Evolutionary conservation across 2,113 vertebrate species (phyloP), one percentile per base, ranked within the genome.

Genomic region (Otocyon megalotis): DNA sequence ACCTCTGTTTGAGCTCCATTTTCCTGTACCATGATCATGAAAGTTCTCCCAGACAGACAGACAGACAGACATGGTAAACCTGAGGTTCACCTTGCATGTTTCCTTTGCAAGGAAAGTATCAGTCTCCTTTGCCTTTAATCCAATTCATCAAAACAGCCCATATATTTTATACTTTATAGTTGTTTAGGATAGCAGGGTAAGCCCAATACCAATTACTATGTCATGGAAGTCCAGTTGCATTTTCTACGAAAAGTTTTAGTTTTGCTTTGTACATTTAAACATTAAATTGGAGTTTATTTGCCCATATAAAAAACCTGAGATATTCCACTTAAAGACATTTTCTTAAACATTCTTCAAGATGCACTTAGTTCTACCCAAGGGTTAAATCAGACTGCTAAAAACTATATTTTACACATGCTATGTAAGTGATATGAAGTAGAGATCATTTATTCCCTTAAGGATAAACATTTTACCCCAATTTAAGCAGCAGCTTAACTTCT

Each of bases 201-300:
- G 26, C 35, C 50, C 26, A 95, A 50, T 74, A 88, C 20, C 50
- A 96, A 81, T 79, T 43, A 85, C 22, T 37, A 43, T 71, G 26
- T 65, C 7, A 58, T n/a, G 17, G 30, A 88, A 35, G 17, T 71
- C 63, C 53, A 62, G 62, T 35, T 72, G 15, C 62, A 14, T 76
- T 84, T 95, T 93, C 43, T 93, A 87, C 3, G 11, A 32, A 19
- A 95, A 86, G 30, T 56, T 96, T 82, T 85, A 62, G 76, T 65
- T 96, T 90, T n/a, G n/a, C 82, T 94, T 84, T 72, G 72, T 14
- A 17, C 20, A 65, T 76, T 86, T 82, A 89, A 85, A 92, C n/a
- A 35, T 90, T 69, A 93, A 48, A 69, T n/a, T 90, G 62, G 72
- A 43, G 35, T 90, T 83, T 89, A 67, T 24, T 50, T 89, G 50